Evolutionary conservation across 2,888 invertebrate genomes (phyloP), one percentile per base, ranked within the genome.

Genomic region (Ganaspis brasiliensis): DNA sequence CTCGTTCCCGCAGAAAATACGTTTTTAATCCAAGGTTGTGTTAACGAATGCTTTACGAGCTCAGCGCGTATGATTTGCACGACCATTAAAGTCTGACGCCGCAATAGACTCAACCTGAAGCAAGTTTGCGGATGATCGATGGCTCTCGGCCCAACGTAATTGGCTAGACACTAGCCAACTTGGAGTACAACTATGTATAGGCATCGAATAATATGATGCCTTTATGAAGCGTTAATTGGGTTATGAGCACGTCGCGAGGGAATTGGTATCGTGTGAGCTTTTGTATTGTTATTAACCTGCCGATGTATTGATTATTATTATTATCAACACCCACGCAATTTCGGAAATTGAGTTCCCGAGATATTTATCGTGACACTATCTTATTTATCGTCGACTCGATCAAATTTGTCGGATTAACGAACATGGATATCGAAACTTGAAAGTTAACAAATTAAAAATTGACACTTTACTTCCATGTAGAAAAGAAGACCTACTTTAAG

Each of bases 191-290:
- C 35, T 31, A 61, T 31, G 14, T 19, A 55, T 19, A 75, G 73
- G 52, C 76, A 79, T 75, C 78, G 73, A 81, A 80, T 82, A 86
- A 86, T 84, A 84, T 82, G 84, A 82, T 78, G 82, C 83, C 82
- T 81, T 83, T 84, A 85, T 85, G 85, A 86, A 83, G 83, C 84
- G 84, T 83, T 88, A 86, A 87, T 87, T 86, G 83, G 82, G 84
- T 85, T 84, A 83, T 77, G 79, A 79, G 74, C 57, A 56, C 24
- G 72, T 19, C 61, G 40, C 52, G 61, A 72, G 57, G 56, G 35
- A 70, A 37, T 40, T 35, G 14, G 55, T 49, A 49, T 74, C 61
- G 52, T n/a, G n/a, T 40, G 21, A 26, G 40, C 37, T 56, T 57
- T 24, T 49, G n/a, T 14, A 35, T 55, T 37, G 24, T 56, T 49